Percentiles rank a stretch among this genome's conserved stretches.
Evolutionary conservation across 2,113 vertebrate species (phyloP).

Genomic region (Manacus vitellinus): DNA sequence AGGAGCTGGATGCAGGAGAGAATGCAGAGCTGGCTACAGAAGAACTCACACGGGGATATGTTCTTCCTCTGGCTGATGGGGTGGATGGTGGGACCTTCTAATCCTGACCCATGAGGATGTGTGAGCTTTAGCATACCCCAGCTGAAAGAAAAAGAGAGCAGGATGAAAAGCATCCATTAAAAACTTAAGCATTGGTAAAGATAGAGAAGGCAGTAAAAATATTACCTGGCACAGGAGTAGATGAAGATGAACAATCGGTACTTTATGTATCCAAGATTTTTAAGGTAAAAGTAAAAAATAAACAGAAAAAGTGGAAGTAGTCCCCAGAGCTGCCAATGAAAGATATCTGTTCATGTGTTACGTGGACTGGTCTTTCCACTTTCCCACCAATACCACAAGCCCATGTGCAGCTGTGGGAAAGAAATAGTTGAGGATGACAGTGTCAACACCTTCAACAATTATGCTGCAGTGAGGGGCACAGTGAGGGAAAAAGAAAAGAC

Average conservation of each 20-base stretch:
- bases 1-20: neutral
- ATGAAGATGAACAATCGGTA: neutral
- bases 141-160: neutral
- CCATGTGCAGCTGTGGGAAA: neutral
- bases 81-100: neutral
- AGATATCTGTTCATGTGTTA: neutral
- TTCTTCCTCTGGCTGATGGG: neutral
- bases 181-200: neutral
- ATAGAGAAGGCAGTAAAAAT: neutral
- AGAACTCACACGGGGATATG: neutral
- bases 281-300: neutral
- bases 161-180: neutral
- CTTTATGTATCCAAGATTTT: neutral
- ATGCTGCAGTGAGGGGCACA: neutral
- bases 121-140: neutral
- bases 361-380: neutral
- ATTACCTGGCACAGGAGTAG: neutral
- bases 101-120: neutral
- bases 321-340: neutral
- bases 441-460: neutral
- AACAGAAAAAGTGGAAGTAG: neutral
- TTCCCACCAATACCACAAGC: neutral
- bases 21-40: neutral
- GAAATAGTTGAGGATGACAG: neutral
- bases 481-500: neutral